Conservation (phyloP, 2,888 invertebrate species). For the Archaeoteleia sp. region DNA sequence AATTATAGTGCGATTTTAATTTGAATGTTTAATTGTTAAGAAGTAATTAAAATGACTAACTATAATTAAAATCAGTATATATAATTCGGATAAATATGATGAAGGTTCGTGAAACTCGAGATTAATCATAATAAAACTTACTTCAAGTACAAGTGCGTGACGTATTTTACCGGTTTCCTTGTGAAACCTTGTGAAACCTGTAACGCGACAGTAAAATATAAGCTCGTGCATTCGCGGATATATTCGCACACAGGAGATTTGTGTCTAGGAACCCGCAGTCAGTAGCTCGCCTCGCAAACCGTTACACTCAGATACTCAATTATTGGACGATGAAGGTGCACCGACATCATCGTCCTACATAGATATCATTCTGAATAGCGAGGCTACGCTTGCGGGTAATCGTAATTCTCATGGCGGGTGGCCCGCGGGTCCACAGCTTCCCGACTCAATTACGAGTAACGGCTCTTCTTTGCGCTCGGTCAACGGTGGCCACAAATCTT, state of each 20-base stretch:
- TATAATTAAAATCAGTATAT: too few relatives aligned
- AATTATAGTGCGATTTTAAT: too few relatives aligned
- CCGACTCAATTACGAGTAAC: constrained; percentile 42
- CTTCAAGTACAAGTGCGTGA: constrained; percentile 22
- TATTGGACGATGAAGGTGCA: constrained; percentile 12
- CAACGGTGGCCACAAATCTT: constrained; percentile 12
- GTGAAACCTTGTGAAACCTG: constrained; percentile 13
- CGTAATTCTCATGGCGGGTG: constrained; percentile 23
- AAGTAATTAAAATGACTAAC: too few relatives aligned
- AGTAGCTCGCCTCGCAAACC: constrained; percentile 20
- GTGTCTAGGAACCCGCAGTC: constrained; percentile 6
- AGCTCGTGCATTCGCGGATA: constrained; percentile 2
- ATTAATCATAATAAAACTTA: not conserved
- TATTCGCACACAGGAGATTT: not conserved
- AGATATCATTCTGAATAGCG: constrained; percentile 23
- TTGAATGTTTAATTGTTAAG: too few relatives aligned
- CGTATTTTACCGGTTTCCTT: constrained; percentile 27
- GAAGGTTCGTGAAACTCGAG: constrained; percentile 15
- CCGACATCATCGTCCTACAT: constrained; percentile 18
- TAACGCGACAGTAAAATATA: constrained; percentile 13
- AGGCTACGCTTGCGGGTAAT: constrained; percentile 45
- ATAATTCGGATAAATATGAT: too few relatives aligned
- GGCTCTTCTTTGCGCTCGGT: constrained; percentile 36
- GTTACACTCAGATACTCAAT: constrained; percentile 29
- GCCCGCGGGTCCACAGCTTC: constrained; percentile 21